phyloP scores from a whole-genome alignment of 2,113 vertebrate species.

The Ammodramus savannarum region DNA sequence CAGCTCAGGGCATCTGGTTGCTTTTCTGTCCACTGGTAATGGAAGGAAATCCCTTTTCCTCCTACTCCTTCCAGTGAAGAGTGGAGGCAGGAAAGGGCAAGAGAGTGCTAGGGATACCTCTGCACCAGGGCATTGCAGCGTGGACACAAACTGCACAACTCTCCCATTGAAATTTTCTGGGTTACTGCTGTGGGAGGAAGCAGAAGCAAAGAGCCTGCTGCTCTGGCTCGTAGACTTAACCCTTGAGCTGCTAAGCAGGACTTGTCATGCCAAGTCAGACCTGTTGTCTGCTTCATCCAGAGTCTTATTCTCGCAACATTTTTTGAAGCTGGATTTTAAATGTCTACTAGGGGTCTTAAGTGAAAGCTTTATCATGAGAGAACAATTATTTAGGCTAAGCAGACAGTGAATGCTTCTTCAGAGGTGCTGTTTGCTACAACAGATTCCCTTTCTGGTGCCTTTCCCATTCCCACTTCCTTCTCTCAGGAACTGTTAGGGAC shows the following conservation, averaged over 20 bases:
- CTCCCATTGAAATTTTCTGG: neutral
- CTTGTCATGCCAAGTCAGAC: neutral
- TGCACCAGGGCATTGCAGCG: accelerated
- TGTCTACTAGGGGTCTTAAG: neutral
- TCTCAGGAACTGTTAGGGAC: neutral
- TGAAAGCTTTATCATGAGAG: neutral
- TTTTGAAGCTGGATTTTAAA: neutral
- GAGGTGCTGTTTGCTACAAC: neutral
- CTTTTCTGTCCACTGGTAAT: neutral
- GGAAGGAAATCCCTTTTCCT: neutral
- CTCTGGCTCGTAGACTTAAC: neutral
- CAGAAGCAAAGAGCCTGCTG: neutral
- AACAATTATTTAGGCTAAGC: neutral
- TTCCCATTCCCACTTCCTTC: neutral
- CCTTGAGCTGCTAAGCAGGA: neutral
- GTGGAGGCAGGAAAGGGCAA: neutral
- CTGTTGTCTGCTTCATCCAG: neutral
- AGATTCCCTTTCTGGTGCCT: neutral
- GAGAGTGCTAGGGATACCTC: neutral
- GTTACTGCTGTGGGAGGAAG: neutral
- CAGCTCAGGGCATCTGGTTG: neutral
- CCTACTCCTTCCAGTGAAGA: neutral
- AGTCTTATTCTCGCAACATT: neutral
- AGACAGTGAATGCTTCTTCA: neutral
- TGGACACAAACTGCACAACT: neutral